Evolutionary conservation across 2,113 vertebrate genomes (phyloP).

Genomic region (Peromyscus californicus): DNA sequence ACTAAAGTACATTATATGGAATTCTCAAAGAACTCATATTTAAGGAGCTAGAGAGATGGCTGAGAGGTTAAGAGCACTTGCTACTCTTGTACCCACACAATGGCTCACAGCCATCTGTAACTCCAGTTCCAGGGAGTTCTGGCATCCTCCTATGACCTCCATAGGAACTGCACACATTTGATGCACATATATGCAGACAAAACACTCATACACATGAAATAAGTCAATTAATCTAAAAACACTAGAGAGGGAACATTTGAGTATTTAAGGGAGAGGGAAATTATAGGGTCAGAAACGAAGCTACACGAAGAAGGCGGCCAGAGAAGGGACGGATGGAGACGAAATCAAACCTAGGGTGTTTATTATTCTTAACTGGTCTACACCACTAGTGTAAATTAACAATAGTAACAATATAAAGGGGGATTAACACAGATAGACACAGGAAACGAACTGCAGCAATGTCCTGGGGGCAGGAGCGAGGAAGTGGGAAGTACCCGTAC

Average conservation of each 20-base stretch:
- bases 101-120: background rate
- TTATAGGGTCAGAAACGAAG: background rate
- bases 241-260: background rate
- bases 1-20: background rate
- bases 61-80: too few species aligned
- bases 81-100: background rate
- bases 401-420: background rate
- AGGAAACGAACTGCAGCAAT: background rate
- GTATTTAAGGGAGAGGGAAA: background rate
- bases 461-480: background rate
- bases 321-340: constrained; percentile 5
- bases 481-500: background rate
- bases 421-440: background rate
- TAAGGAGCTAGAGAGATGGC: background rate
- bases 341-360: background rate
- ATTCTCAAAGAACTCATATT: background rate
- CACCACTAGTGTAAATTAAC: background rate
- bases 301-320: background rate
- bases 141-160: background rate
- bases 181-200: background rate
- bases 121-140: background rate
- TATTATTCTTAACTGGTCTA: constrained; percentile 2
- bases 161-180: background rate
- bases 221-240: background rate
- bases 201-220: background rate